Conservation (phyloP, 2,888 invertebrate genomes). For the Phytoseiulus persimilis region DNA sequence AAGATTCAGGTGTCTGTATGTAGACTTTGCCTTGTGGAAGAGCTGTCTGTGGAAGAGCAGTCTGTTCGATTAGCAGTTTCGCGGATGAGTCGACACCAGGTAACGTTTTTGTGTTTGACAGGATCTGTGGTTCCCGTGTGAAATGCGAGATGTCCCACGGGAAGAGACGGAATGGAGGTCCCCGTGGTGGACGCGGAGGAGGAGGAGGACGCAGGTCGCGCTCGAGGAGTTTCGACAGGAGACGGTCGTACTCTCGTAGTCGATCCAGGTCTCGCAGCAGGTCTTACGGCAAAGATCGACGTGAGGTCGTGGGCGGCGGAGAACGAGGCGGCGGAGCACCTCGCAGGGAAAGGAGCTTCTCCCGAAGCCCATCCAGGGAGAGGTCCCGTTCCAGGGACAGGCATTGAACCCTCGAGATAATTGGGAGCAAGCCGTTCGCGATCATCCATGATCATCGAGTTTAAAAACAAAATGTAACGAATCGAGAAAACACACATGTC, state of each 20-base stretch:
- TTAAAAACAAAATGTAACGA: not conserved
- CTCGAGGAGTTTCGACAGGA: constrained; percentile 12
- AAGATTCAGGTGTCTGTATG: not conserved
- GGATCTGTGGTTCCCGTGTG: constrained; percentile 69
- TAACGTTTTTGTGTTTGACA: not conserved
- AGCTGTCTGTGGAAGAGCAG: not conserved
- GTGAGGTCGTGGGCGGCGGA: not conserved
- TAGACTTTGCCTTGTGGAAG: not conserved
- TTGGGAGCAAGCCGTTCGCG: not conserved
- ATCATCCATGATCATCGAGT: not conserved
- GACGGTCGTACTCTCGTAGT: constrained; percentile 40
- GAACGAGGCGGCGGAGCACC: not conserved
- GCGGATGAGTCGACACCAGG: no score
- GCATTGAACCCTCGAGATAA: not conserved
- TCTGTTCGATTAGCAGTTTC: no score
- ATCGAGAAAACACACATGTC: not conserved
- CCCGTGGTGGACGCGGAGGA: constrained; percentile 39
- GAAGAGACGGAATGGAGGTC: constrained; percentile 64
- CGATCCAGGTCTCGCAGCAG: constrained; percentile 42
- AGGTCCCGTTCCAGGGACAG: constrained; percentile 21
- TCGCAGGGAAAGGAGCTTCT: constrained; percentile 28
- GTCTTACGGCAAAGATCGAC: constrained; percentile 41
- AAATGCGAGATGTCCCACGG: constrained; percentile 89
- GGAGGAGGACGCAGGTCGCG: constrained; percentile 37
- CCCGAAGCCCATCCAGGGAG: constrained; percentile 10